Percentiles rank a stretch among this genome's conserved stretches.
phyloP scores from a whole-genome alignment of 2,797 vertebrate species.

The Schizopygopsis pylzovi region DNA sequence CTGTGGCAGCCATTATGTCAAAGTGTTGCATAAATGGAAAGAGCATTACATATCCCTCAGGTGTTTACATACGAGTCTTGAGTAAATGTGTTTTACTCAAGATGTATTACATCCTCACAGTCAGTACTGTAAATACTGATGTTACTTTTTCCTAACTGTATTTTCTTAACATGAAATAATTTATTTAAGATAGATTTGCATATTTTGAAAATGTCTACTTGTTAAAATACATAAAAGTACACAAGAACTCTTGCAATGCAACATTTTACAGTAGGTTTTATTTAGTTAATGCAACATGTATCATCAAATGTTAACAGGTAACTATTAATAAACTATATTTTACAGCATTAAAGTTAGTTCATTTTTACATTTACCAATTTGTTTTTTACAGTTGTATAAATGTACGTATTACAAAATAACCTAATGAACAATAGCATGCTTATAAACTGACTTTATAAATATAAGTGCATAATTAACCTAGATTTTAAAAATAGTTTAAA shows the following conservation, averaged over 20 bases:
- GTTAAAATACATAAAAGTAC: not conserved
- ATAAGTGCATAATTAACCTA: not conserved
- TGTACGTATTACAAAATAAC: not conserved
- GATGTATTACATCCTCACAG: slow-evolving; percentile 5
- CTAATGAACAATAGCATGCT: not conserved
- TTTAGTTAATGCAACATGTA: not conserved
- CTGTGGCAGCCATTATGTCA: slow-evolving; percentile 31
- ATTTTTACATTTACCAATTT: not conserved
- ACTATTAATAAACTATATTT: not conserved
- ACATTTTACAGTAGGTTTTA: not conserved
- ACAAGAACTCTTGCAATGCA: not conserved
- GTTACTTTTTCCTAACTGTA: slow-evolving; percentile 12
- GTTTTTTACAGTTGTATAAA: not conserved
- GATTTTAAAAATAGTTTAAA: not conserved
- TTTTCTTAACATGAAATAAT: slow-evolving; percentile 24
- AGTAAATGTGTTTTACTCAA: not conserved
- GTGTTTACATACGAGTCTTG: slow-evolving; percentile 2
- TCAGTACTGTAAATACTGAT: slow-evolving; percentile 15
- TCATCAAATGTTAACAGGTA: not conserved
- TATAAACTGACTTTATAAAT: not conserved
- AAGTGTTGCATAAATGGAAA: slow-evolving; percentile 11
- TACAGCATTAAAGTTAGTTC: not conserved
- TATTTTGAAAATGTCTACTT: slow-evolving; percentile 19
- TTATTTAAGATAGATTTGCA: not conserved
- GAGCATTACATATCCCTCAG: slow-evolving; percentile 18